Percentiles rank a stretch among this genome's conserved stretches.
These are phyloP conservation scores for Liparis tanakae DNA, from an alignment of 2,797 vertebrate species.

Conservation along the genomic window DNA sequence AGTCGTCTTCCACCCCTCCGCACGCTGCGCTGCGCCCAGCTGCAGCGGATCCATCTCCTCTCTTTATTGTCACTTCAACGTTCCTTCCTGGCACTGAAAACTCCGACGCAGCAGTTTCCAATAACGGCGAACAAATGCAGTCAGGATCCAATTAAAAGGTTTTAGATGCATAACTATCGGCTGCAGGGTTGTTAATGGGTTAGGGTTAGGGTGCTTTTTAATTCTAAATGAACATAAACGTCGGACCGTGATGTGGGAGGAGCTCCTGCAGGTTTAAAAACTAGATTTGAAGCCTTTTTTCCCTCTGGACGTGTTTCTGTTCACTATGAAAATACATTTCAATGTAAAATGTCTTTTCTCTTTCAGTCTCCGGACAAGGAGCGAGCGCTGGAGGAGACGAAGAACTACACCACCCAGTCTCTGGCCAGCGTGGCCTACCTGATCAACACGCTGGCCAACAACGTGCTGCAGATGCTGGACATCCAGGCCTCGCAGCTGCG, in stretches of 20 bases:
- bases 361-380: slow-evolving; percentile 94
- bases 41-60: slow-evolving; percentile 37
- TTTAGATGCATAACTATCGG: neutral
- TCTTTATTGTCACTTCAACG: neutral
- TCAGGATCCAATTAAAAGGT: neutral
- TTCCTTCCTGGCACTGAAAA: slow-evolving; percentile 12
- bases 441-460: slow-evolving; percentile 99
- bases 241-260: neutral
- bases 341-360: neutral
- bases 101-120: slow-evolving; percentile 13
- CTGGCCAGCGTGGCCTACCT: slow-evolving; percentile 97
- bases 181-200: neutral
- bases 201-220: neutral
- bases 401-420: slow-evolving; percentile 98
- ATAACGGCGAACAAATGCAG: slow-evolving; percentile 1
- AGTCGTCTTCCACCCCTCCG: neutral
- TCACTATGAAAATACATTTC: neutral
- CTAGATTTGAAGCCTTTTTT: neutral
- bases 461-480: slow-evolving; percentile 98
- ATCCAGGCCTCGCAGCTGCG: slow-evolving; percentile 97
- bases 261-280: neutral
- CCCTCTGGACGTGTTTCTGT: neutral
- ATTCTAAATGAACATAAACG: neutral
- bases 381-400: slow-evolving; percentile 97
- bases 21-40: neutral